Base-by-base conservation (phyloP, 2,797 vertebrate genomes). In the Oreortyx pictus region DNA sequence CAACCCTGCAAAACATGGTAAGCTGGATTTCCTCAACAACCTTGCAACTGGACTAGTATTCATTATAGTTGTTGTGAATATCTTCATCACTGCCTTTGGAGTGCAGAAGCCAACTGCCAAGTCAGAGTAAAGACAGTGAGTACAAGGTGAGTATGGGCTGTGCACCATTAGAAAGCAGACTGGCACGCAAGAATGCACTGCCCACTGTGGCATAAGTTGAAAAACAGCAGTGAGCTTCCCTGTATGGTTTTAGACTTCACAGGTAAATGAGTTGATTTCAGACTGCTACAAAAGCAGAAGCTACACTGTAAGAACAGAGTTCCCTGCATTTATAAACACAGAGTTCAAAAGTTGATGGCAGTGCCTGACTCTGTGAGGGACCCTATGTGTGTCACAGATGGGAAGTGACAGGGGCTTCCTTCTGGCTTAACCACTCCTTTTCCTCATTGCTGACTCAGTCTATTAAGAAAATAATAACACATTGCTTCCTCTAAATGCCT, bases 71-170 rank as follows among this genome's bases (percentile, higher is more conserved):
- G 99, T 99, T 9, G 97, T 99, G 81, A 99, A 99, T 88, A 96
- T 99, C 96, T 99, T 99, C 94, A 98, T 99, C 96, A 99, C 99
- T 2, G 99, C 99, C 22, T 99, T 99, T 14, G 99, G 99, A 2
- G 98, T 99, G 46, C 99, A 99, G 97, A 98, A 96, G 60, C 98
- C 99, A 4, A 8, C 29, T 12, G 14, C 81, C 43, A 95, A 96
- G 3, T 4, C 64, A 43, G 82, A 95, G 0, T 65, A 96, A 4
- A 95, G 6, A 27, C 96, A 97, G 33, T 97, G 86, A 96, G 47
- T 17, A 33, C 5, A 29, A 95, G 97, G 97, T 98, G 84, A 97
- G 97, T 93, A 12, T 43, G n/a, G 27, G 49, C 13, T 27, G 35
- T 52, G 54, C 20, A 14, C 59, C 8, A 0, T 25, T 6, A 20